These are phyloP conservation scores for Suricata suricatta DNA, from an alignment of 2,113 vertebrate genomes.

Conservation along the genomic window DNA sequence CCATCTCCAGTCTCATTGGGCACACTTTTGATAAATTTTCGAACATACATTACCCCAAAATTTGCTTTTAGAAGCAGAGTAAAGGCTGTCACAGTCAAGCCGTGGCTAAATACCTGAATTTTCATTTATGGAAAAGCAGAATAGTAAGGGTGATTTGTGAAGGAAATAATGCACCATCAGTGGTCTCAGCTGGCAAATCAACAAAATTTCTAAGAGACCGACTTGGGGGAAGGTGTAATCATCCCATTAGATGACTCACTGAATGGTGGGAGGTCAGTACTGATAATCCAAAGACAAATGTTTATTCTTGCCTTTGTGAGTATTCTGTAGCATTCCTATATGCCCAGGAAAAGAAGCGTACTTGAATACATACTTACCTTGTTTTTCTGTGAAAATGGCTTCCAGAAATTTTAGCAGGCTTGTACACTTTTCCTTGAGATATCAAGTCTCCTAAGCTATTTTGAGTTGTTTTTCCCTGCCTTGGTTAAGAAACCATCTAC, in stretches of 20 bases:
- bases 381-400: conserved; percentile 18
- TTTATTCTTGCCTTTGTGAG: not conserved
- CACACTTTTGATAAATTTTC: not conserved
- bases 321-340: not conserved
- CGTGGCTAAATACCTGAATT: not conserved
- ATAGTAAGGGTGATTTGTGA: not conserved
- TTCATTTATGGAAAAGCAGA: not conserved
- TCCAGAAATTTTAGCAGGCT: conserved; percentile 28
- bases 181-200: not conserved
- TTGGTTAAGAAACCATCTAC: not conserved
- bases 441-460: not conserved
- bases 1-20: not conserved
- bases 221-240: not conserved
- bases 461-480: not conserved
- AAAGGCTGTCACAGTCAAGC: not conserved
- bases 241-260: not conserved
- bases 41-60: not conserved
- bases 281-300: not conserved
- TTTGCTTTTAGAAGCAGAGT: not conserved
- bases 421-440: conserved; percentile 6
- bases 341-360: not conserved
- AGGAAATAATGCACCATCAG: not conserved
- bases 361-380: not conserved
- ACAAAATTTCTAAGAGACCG: not conserved
- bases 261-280: not conserved